Conservation (phyloP, 1,140 invertebrate genomes). For the Aleiodes sp. region DNA sequence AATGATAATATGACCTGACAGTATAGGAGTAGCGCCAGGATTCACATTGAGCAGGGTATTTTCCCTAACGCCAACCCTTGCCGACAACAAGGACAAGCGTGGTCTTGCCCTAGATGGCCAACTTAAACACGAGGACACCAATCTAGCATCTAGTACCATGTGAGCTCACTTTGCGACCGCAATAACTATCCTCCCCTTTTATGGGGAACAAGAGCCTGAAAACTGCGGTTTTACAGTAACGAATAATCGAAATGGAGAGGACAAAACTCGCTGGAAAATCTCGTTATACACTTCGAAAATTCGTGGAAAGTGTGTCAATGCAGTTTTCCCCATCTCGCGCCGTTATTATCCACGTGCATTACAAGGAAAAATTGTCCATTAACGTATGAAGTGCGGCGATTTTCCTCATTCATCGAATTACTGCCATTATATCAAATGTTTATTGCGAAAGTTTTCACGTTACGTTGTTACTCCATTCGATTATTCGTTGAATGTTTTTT, state of each 20-base stretch:
- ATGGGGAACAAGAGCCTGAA: constrained; percentile 38
- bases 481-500: neutral
- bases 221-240: constrained; percentile 30
- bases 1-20: constrained; percentile 64
- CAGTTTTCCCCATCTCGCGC: too few species aligned
- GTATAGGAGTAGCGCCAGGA: constrained; percentile 85
- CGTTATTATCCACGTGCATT: too few species aligned
- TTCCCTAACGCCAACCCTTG: constrained; percentile 91
- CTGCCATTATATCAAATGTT: neutral
- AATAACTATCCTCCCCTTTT: constrained; percentile 24
- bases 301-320: too few species aligned
- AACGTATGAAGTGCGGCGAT: neutral
- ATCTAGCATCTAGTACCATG: constrained; percentile 95
- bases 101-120: constrained; percentile 98
- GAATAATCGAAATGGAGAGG: neutral
- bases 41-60: constrained; percentile 99
- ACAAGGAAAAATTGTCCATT: too few species aligned
- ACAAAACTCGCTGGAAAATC: too few species aligned
- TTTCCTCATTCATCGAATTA: neutral
- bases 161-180: constrained; percentile 70
- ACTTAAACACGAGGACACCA: constrained; percentile 99
- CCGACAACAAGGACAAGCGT: constrained; percentile 99
- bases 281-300: too few species aligned
- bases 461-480: neutral
- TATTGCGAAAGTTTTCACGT: neutral